Conservation (phyloP, 2,113 vertebrate species). For the Macaca fascicularis region T2T-MFA8v1.1 NC_088391.1:82103001-82103500, state of each 20-base stretch:
- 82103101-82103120: neutral
- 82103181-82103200: neutral
- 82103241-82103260: neutral
- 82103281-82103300: neutral
- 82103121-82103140: neutral
- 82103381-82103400: neutral
- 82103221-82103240: slow-evolving; percentile 8
- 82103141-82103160: neutral
- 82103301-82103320: neutral
- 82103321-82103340: neutral
- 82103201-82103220: neutral
- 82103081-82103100: neutral
- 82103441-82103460: neutral
- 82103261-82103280: neutral
- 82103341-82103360: slow-evolving; percentile 25
- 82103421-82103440: neutral
- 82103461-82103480: neutral
- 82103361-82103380: slow-evolving; percentile 3
- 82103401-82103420: neutral
- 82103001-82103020: neutral
- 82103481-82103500: neutral
- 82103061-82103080: neutral
- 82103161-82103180: neutral
- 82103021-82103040: neutral
- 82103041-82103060: neutral